phyloP scores from a whole-genome alignment of 2,888 invertebrate genomes.

The Saturnia pavonia region DNA sequence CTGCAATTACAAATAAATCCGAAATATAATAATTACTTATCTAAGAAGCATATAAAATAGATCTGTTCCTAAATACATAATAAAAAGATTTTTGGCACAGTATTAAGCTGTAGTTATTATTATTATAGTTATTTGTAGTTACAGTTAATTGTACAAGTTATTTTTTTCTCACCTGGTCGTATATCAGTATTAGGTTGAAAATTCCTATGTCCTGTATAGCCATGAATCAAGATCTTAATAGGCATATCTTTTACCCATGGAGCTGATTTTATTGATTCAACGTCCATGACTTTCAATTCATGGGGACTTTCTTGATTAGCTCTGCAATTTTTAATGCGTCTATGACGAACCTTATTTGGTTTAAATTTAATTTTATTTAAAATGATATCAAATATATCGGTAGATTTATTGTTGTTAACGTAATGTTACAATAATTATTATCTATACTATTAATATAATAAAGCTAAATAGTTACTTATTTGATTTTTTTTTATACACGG shows the following conservation, averaged over 20 bases:
- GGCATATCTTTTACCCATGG: constrained; percentile 72
- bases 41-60: too few species aligned
- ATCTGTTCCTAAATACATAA: neutral
- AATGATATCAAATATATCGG: too few species aligned
- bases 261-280: constrained; percentile 59
- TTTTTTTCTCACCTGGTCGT: constrained; percentile 74
- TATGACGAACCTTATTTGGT: too few species aligned
- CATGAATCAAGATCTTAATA: constrained; percentile 83
- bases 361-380: too few species aligned
- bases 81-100: neutral
- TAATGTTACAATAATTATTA: too few species aligned
- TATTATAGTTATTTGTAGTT: neutral
- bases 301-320: constrained; percentile 66
- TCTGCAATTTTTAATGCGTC: constrained; percentile 42
- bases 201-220: constrained; percentile 83
- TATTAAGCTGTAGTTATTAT: neutral
- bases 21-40: too few species aligned
- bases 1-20: too few species aligned
- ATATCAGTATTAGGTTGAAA: constrained; percentile 83
- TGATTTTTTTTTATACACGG: too few species aligned
- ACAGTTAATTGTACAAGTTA: neutral
- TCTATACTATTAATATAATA: too few species aligned
- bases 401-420: too few species aligned
- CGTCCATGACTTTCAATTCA: constrained; percentile 60
- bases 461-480: too few species aligned